These are phyloP conservation scores for Epinephelus moara DNA, from an alignment of 2,113 vertebrate species.

Conservation along the genomic window DNA sequence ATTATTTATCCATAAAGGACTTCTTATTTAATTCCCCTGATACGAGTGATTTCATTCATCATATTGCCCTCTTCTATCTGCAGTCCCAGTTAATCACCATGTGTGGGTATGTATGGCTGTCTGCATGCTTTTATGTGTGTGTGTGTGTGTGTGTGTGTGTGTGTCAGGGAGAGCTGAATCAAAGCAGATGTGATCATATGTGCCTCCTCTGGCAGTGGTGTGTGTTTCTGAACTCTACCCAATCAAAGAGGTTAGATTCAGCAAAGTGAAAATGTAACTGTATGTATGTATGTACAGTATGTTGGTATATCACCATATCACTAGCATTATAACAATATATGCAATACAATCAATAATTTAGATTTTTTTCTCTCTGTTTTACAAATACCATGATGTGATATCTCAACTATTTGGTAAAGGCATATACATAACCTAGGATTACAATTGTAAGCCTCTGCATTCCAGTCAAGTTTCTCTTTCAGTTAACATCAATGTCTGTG, in stretches of 20 bases:
- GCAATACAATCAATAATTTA: too few species aligned
- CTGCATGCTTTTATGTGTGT: background rate
- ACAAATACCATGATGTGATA: too few species aligned
- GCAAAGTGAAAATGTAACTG: background rate
- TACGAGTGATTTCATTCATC: background rate
- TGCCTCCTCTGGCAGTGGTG: background rate
- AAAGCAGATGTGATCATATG: conserved; percentile 5
- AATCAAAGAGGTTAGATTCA: conserved; percentile 1
- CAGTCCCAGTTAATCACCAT: background rate
- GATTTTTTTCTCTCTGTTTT: too few species aligned
- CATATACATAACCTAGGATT: too few species aligned
- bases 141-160: background rate
- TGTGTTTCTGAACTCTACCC: background rate
- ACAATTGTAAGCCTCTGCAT: too few species aligned
- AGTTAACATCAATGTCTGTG: too few species aligned
- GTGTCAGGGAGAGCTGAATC: background rate
- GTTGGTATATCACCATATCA: too few species aligned
- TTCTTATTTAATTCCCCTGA: background rate
- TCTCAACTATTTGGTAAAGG: too few species aligned
- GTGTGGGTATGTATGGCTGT: background rate
- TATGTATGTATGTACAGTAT: background rate
- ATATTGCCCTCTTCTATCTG: background rate
- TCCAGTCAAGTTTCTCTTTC: too few species aligned
- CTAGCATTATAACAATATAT: too few species aligned
- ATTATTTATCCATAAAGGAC: background rate